Evolutionary conservation across 2,797 vertebrate genomes (phyloP).

Genomic region (Pangasius macronema): DNA sequence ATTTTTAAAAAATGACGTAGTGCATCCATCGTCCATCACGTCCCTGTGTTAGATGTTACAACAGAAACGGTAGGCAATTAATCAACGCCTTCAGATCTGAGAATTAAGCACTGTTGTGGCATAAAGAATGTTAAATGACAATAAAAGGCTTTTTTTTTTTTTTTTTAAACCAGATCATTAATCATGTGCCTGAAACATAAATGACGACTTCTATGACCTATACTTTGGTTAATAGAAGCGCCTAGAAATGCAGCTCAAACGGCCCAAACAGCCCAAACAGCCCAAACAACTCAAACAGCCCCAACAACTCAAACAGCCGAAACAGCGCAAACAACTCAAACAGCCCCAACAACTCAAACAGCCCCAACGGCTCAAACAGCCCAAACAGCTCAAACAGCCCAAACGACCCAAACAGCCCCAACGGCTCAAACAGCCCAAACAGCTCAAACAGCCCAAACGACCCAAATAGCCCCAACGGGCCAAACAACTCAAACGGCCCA

Average conservation of each 20-base stretch:
- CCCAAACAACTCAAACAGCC: background rate
- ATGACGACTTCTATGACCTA: background rate
- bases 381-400: background rate
- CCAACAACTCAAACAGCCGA: background rate
- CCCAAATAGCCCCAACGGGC: background rate
- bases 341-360: background rate
- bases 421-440: background rate
- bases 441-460: background rate
- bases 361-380: background rate
- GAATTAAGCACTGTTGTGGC: background rate
- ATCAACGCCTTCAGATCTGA: background rate
- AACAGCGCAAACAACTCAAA: background rate
- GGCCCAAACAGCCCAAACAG: background rate
- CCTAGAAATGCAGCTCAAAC: too few relatives aligned
- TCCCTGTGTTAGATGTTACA: too few relatives aligned
- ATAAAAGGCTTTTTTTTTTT: too few relatives aligned
- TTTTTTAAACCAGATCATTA: background rate
- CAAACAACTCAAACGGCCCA: background rate
- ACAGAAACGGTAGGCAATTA: background rate
- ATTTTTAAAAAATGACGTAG: too few relatives aligned
- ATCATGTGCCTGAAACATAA: background rate
- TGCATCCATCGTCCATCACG: too few relatives aligned
- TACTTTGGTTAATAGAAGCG: background rate
- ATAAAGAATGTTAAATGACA: background rate
- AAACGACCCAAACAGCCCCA: too few relatives aligned